Conservation (phyloP, 2,113 vertebrate genomes). For the Syngnathus floridae region DNA sequence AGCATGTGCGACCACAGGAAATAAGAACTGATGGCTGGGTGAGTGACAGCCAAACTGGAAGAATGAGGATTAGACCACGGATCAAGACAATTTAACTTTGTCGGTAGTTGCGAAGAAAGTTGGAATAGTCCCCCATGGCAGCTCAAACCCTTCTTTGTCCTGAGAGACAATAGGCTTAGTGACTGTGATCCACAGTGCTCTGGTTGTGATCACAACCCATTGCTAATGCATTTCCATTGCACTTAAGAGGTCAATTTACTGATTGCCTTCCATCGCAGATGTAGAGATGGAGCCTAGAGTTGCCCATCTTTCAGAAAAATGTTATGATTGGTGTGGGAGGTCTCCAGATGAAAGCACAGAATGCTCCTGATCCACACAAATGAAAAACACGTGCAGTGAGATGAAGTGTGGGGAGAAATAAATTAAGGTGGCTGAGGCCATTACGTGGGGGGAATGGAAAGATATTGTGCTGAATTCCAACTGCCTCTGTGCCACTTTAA, state of each 20-base stretch:
- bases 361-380: conserved; percentile 35
- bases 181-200: conserved; percentile 46
- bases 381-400: conserved; percentile 44
- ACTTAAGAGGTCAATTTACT: conserved; percentile 60
- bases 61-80: conserved; percentile 64
- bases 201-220: conserved; percentile 60
- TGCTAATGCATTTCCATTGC: conserved; percentile 49
- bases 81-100: conserved; percentile 59
- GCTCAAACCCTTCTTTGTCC: conserved; percentile 59
- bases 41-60: conserved; percentile 42
- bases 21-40: conserved; percentile 53
- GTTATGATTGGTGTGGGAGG: conserved; percentile 20
- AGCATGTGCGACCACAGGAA: conserved; percentile 42
- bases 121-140: conserved; percentile 50
- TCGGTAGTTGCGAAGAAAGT: conserved; percentile 46
- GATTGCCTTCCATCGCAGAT: conserved; percentile 61
- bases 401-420: conserved; percentile 38
- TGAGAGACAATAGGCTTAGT: conserved; percentile 65
- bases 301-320: conserved; percentile 29
- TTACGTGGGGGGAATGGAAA: conserved; percentile 45
- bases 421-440: conserved; percentile 51
- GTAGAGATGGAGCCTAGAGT: conserved; percentile 23
- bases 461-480: conserved; percentile 29
- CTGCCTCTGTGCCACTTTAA: conserved; percentile 37
- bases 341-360: conserved; percentile 22